A percentile compares a stretch with the other conserved stretches of the same genome.
Evolutionary conservation across 2,113 vertebrate genomes (phyloP).

Genomic region (Lipophrys pholis): DNA sequence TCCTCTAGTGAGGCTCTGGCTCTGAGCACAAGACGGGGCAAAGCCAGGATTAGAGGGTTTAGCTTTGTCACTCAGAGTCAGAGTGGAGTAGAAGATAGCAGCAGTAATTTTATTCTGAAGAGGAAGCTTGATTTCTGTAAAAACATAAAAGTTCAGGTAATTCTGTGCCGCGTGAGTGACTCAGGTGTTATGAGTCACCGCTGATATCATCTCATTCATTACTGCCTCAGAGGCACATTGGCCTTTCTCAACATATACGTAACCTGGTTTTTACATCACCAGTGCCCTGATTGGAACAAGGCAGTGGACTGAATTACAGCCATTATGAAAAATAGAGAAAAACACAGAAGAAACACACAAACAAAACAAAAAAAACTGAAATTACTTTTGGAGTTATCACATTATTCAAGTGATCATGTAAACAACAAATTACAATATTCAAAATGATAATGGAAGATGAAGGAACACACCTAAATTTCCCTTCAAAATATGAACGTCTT

Average conservation of each 20-base stretch:
- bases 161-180: slow-evolving; percentile 38
- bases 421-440: no score
- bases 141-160: slow-evolving; percentile 53
- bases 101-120: slow-evolving; percentile 53
- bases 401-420: no score
- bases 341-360: no score
- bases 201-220: slow-evolving; percentile 65
- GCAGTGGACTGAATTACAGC: slow-evolving; percentile 23
- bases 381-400: no score
- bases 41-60: slow-evolving; percentile 75
- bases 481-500: no score
- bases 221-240: slow-evolving; percentile 18
- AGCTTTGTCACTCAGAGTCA: slow-evolving; percentile 70
- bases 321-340: slow-evolving; percentile 1
- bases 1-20: slow-evolving; percentile 45
- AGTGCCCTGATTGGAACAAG: slow-evolving; percentile 5
- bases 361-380: no score
- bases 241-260: slow-evolving; percentile 41
- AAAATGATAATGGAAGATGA: no score
- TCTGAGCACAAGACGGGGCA: slow-evolving; percentile 66
- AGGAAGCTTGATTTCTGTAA: slow-evolving; percentile 45
- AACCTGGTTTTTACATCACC: slow-evolving; percentile 49
- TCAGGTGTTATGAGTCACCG: slow-evolving; percentile 71
- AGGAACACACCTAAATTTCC: no score
- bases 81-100: slow-evolving; percentile 50